Evolutionary conservation across 2,888 invertebrate species (phyloP), one percentile per base, ranked within the genome.

Genomic region (Scelioninae gen. 1): DNA sequence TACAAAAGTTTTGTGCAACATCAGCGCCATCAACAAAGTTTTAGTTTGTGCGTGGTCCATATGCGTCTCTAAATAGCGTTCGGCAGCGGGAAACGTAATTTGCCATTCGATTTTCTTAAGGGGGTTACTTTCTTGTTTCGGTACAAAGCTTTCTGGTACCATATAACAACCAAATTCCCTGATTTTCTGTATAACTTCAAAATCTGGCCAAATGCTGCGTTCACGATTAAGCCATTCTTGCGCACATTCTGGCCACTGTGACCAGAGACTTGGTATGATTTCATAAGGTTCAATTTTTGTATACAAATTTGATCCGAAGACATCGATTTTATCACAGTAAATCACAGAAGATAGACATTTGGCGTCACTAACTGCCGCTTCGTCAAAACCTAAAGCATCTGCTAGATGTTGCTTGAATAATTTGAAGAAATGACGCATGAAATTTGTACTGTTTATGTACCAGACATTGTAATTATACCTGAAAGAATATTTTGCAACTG

Each of bases 41-140:
- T 95, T 94, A 53, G 95, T 94, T 87, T 97, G 97, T 0, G 95
- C 94, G 88, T 95, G 95, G 0, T 95, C 94, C 89, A 97, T 93
- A 85, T 95, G 94, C 13, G 95, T 95, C 89, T 97, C 96, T 84
- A 97, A 92, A 88, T 95, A 96, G 29, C 95, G 94, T 90, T 97
- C 96, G 0, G 96, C 96, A 69, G 95, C 95, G 0, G 96, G 96
- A 89, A 96, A 97, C 47, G 94, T 94, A 2, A 97, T 93, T 91
- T 95, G 95, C 97, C 97, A 97, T 90, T 97, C 96, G 16, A 96
- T 92, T 77, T 95, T 94, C 60, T 94, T 94, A 38, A 94, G 93
- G 0, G 94, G 93, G 90, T 95, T 96, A 15, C 92, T 90, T 0
- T 79, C 77, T 13, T 84, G 84, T 88, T 95, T 95, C 5, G 95